These are phyloP conservation scores for Drosophila nigromelanica DNA, from an alignment of 1,140 invertebrate species.

Conservation along the genomic window DNA sequence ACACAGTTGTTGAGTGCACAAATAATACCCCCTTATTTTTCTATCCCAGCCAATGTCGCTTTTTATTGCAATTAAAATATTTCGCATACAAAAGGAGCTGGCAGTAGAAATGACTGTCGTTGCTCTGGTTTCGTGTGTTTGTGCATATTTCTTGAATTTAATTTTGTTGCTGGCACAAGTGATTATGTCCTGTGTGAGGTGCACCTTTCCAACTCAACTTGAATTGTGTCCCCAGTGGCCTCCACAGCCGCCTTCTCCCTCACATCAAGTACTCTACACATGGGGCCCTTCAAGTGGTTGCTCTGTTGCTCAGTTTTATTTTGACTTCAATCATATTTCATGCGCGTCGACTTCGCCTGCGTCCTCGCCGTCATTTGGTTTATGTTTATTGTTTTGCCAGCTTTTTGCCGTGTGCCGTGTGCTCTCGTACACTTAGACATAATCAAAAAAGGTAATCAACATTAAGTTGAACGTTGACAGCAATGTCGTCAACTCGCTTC, in stretches of 20 bases:
- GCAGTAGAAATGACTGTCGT: slow-evolving; percentile 3
- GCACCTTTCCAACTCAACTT: slow-evolving; percentile 57
- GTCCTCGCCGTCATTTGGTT: slow-evolving; percentile 63
- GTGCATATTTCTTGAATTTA: slow-evolving; percentile 76
- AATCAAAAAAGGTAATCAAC: slow-evolving; percentile 83
- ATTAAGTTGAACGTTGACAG: slow-evolving; percentile 77
- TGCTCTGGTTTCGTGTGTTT: slow-evolving; percentile 52
- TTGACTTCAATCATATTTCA: slow-evolving; percentile 81
- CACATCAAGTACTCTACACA: slow-evolving; percentile 57
- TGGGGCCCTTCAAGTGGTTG: slow-evolving; percentile 68
- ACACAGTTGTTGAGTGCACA: slow-evolving; percentile 53
- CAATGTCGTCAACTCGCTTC: slow-evolving; percentile 54
- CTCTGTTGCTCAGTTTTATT: slow-evolving; percentile 59
- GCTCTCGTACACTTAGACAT: slow-evolving; percentile 66
- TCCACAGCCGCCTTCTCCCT: slow-evolving; percentile 22
- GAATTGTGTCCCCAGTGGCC: slow-evolving; percentile 64
- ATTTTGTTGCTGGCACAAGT: slow-evolving; percentile 72
- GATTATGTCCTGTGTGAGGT: slow-evolving; percentile 74
- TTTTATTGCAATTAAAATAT: slow-evolving; percentile 81
- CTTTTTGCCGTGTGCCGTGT: slow-evolving; percentile 66
- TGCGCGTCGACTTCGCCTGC: slow-evolving; percentile 25
- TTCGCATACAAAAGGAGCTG: slow-evolving; percentile 22
- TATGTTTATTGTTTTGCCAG: slow-evolving; percentile 80
- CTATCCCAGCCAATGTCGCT: slow-evolving; percentile 47
- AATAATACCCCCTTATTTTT: slow-evolving; percentile 26